Percentiles rank a stretch among this genome's conserved stretches.
phyloP scores from a whole-genome alignment of 2,797 vertebrate genomes.

The Saxicola maurus region DNA sequence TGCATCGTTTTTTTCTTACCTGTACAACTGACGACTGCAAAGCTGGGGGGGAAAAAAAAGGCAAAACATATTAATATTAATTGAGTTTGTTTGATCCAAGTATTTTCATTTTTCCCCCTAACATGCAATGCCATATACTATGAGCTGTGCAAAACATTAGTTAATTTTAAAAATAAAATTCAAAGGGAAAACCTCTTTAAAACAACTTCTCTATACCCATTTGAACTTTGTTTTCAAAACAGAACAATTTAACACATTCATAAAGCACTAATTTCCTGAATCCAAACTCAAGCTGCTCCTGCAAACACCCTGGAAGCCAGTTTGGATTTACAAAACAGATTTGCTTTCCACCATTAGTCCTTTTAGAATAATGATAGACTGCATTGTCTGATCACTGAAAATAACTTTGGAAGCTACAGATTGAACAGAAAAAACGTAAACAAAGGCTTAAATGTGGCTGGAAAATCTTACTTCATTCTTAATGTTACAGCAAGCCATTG shows the following conservation, averaged over 20 bases:
- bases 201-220: neutral
- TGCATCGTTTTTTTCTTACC: slow-evolving; percentile 71
- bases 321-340: neutral
- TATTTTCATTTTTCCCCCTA: neutral
- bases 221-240: neutral
- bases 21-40: slow-evolving; percentile 85
- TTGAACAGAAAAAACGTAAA: neutral
- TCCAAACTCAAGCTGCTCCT: neutral
- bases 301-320: neutral
- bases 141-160: neutral
- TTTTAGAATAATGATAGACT: neutral
- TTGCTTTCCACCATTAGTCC: neutral
- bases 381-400: neutral
- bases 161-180: neutral
- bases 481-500: neutral
- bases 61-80: neutral
- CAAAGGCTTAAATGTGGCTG: neutral
- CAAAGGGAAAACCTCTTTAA: neutral
- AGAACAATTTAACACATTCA: neutral
- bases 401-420: neutral
- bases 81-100: neutral
- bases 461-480: neutral
- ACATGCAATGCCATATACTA: accelerated
- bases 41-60: slow-evolving; percentile 69
- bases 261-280: neutral